Percentiles rank a stretch among this genome's conserved stretches.
Evolutionary conservation across 2,113 vertebrate species (phyloP).

Genomic region (Chinchilla lanigera): DNA sequence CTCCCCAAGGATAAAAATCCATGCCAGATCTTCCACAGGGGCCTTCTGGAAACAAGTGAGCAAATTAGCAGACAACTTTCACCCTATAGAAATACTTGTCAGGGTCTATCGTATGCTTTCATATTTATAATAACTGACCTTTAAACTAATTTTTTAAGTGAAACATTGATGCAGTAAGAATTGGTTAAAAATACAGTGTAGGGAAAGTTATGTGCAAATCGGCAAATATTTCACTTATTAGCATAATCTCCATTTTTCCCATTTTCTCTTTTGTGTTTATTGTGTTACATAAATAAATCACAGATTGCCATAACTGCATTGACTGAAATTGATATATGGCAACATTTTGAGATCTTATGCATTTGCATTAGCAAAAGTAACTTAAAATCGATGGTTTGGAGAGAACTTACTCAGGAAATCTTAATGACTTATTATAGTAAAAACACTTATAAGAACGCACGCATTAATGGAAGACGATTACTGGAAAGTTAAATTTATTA

Average conservation of each 20-base stretch:
- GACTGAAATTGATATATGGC: slow-evolving; percentile 75
- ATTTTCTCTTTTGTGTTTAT: slow-evolving; percentile 20
- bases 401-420: slow-evolving; percentile 87
- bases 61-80: neutral
- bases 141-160: slow-evolving; percentile 35
- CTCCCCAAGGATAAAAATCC: neutral
- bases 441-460: slow-evolving; percentile 84
- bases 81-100: neutral
- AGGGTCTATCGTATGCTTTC: neutral
- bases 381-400: slow-evolving; percentile 88
- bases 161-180: neutral
- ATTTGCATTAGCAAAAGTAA: slow-evolving; percentile 79
- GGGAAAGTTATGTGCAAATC: neutral
- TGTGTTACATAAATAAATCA: slow-evolving; percentile 62
- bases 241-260: neutral
- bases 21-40: neutral
- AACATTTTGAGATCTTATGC: slow-evolving; percentile 71
- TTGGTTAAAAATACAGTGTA: slow-evolving; percentile 7
- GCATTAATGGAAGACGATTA: slow-evolving; percentile 87
- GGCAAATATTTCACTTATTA: slow-evolving; percentile 44
- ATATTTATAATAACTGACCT: slow-evolving; percentile 35
- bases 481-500: slow-evolving; percentile 88
- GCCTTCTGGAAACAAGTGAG: neutral
- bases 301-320: slow-evolving; percentile 61
- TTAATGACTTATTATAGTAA: slow-evolving; percentile 89